phyloP scores from a whole-genome alignment of 2,113 vertebrate species.

The Neomonachus schauinslandi region DNA sequence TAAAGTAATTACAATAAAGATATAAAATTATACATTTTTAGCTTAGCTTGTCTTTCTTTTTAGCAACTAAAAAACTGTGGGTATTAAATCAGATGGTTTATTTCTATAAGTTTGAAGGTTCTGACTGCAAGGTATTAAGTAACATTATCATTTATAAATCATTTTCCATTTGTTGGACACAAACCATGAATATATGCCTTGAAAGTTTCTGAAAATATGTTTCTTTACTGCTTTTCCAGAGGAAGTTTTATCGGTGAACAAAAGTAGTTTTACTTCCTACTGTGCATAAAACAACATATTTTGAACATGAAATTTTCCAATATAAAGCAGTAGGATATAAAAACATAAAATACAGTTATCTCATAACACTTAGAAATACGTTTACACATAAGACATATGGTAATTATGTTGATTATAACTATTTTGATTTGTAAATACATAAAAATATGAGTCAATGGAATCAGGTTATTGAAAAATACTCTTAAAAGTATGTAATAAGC shows the following conservation, averaged over 20 bases:
- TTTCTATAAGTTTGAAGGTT: conserved; percentile 42
- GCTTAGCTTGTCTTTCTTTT: not conserved
- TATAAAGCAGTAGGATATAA: not conserved
- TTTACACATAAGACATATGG: conserved; percentile 3
- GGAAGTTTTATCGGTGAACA: conserved; percentile 61
- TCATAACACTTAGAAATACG: not conserved
- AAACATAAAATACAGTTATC: not conserved
- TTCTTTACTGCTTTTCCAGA: conserved; percentile 59
- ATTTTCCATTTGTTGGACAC: conserved; percentile 76
- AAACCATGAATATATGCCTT: conserved; percentile 71
- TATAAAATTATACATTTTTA: not conserved
- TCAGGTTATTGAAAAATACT: not conserved
- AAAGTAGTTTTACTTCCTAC: conserved; percentile 60
- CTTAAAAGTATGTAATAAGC: not conserved
- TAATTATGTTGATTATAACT: conserved; percentile 13
- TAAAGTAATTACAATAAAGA: not conserved
- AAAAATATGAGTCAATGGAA: conserved; percentile 19
- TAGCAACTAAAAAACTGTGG: conserved; percentile 25
- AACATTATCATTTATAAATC: conserved; percentile 48
- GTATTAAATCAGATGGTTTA: conserved; percentile 55
- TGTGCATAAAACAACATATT: conserved; percentile 51
- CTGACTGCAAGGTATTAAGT: conserved; percentile 26
- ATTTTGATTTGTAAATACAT: not conserved
- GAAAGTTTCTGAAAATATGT: conserved; percentile 69
- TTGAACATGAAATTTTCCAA: conserved; percentile 29